phyloP scores from a whole-genome alignment of 2,113 vertebrate genomes.

The Spea bombifrons region DNA sequence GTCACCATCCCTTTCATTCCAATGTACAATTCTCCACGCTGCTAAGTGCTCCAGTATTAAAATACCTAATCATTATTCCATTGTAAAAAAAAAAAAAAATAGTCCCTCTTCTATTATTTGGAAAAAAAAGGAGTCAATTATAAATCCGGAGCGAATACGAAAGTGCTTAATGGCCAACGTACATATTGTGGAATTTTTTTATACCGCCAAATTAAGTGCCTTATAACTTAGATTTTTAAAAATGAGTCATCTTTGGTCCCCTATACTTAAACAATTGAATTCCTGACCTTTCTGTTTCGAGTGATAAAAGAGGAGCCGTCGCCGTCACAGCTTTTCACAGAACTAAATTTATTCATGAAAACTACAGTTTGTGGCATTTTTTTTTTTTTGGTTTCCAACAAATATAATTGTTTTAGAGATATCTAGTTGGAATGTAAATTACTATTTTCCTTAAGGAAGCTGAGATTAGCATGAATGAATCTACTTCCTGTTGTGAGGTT shows the following conservation, averaged over 20 bases:
- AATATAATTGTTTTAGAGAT: too few relatives aligned
- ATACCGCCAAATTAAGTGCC: conserved; percentile 10
- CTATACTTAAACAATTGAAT: too few relatives aligned
- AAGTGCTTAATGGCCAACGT: neutral
- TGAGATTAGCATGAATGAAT: too few relatives aligned
- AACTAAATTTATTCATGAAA: too few relatives aligned
- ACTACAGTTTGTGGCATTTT: too few relatives aligned
- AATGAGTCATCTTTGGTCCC: neutral
- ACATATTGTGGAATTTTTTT: neutral
- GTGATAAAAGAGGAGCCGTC: too few relatives aligned
- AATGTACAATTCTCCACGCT: neutral
- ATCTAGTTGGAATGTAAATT: too few relatives aligned
- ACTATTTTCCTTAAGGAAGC: too few relatives aligned
- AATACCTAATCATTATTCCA: neutral
- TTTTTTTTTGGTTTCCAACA: too few relatives aligned
- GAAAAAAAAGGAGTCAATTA: neutral
- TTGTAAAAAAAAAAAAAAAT: neutral
- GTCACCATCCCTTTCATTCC: neutral
- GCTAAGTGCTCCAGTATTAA: neutral
- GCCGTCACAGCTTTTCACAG: too few relatives aligned
- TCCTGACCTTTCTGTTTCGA: too few relatives aligned
- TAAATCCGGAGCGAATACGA: neutral
- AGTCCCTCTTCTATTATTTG: neutral
- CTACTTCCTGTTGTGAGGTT: too few relatives aligned
- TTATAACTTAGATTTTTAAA: neutral